These are phyloP conservation scores for Neogale vison DNA, from an alignment of 2,113 vertebrate species.

Conservation along the genomic window DNA sequence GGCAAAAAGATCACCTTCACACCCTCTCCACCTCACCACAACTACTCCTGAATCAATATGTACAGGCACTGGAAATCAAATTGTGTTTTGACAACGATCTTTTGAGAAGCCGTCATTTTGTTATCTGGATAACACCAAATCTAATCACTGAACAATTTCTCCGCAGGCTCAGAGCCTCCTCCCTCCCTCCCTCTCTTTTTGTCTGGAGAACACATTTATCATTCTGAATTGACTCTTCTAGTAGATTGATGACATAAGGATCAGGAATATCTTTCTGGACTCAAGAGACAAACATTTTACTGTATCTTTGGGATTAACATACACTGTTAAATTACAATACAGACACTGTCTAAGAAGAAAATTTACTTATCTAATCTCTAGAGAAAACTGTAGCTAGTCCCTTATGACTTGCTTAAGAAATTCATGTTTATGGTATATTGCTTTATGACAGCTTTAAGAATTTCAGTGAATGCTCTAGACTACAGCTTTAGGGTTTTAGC, in stretches of 20 bases:
- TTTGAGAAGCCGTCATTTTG: background rate
- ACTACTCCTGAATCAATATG: background rate
- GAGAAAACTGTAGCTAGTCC: slow-evolving; percentile 1
- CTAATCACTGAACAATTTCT: background rate
- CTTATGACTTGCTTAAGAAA: background rate
- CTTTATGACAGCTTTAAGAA: slow-evolving; percentile 13
- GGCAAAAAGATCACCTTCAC: background rate
- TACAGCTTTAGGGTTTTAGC: background rate
- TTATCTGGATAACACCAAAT: slow-evolving; percentile 19
- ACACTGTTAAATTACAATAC: background rate
- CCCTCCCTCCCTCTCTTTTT: background rate
- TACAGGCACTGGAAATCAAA: background rate
- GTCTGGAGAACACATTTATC: background rate
- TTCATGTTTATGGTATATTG: background rate
- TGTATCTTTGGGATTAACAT: background rate
- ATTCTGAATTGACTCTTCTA: background rate
- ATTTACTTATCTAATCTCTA: background rate
- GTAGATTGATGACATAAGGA: background rate
- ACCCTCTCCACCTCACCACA: background rate
- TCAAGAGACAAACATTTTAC: background rate
- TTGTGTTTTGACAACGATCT: background rate
- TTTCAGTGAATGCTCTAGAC: background rate
- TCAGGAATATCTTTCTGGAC: background rate
- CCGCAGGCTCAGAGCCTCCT: background rate
- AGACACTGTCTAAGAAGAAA: slow-evolving; percentile 19